Conservation (phyloP, 2,113 vertebrate genomes). For the Notothenia rossii region DNA sequence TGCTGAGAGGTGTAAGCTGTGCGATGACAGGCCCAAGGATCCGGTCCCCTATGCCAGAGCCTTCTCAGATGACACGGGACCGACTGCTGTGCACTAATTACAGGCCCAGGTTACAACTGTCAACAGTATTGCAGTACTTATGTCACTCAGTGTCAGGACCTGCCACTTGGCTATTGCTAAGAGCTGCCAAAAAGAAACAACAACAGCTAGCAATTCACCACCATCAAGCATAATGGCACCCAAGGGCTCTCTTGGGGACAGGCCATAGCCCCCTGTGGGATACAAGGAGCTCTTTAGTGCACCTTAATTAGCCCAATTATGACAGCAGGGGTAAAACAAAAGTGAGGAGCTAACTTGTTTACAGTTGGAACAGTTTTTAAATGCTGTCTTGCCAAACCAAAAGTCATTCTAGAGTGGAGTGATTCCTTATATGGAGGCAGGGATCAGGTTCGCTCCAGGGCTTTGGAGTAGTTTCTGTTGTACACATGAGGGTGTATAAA, state of each 20-base stretch:
- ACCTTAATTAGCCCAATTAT: slow-evolving; percentile 40
- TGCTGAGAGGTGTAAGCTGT: slow-evolving; percentile 62
- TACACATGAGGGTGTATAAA: slow-evolving; percentile 50
- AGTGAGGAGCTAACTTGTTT: slow-evolving; percentile 44
- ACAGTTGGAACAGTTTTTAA: slow-evolving; percentile 36
- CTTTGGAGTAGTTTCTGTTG: slow-evolving; percentile 55
- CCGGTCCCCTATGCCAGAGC: slow-evolving; percentile 38
- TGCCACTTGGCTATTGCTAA: slow-evolving; percentile 27
- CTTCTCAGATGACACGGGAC: slow-evolving; percentile 65
- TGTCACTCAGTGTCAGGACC: slow-evolving; percentile 61
- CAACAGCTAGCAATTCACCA: slow-evolving; percentile 36
- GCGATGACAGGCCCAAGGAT: slow-evolving; percentile 69
- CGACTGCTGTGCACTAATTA: slow-evolving; percentile 61
- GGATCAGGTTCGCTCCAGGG: slow-evolving; percentile 39
- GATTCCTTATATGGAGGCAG: slow-evolving; percentile 67
- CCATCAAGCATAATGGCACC: slow-evolving; percentile 9
- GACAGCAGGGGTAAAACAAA: slow-evolving; percentile 45
- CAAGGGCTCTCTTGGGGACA: slow-evolving; percentile 6
- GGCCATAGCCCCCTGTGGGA: slow-evolving; percentile 10
- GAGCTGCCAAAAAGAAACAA: slow-evolving; percentile 37
- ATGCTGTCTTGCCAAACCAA: slow-evolving; percentile 29
- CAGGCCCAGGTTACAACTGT: slow-evolving; percentile 60
- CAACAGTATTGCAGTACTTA: slow-evolving; percentile 62
- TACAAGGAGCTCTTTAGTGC: slow-evolving; percentile 10
- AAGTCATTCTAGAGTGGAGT: slow-evolving; percentile 36